Percentiles rank a stretch among this genome's conserved stretches.
phyloP scores from a whole-genome alignment of 2,888 invertebrate species.

The Hoplodrina blanda region DNA sequence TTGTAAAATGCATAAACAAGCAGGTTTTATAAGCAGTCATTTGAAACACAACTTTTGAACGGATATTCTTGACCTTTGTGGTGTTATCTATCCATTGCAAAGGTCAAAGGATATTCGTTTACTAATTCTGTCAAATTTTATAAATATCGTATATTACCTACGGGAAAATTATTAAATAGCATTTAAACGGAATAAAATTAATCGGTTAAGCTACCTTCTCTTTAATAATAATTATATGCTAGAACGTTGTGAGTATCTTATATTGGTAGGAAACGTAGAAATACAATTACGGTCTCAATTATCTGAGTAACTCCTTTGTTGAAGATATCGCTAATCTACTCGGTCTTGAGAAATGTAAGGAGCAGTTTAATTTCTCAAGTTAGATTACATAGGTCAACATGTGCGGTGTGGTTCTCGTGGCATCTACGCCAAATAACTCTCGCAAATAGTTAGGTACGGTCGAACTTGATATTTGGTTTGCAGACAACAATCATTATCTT shows the following conservation, averaged over 20 bases:
- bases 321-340: conserved; percentile 14
- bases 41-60: conserved; percentile 9
- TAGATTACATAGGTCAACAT: conserved; percentile 62
- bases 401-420: conserved; percentile 28
- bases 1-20: conserved; percentile 7
- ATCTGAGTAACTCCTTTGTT: conserved; percentile 23
- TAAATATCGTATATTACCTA: not conserved
- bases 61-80: conserved; percentile 30
- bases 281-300: conserved; percentile 25
- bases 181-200: not conserved
- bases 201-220: too few species aligned
- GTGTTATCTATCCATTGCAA: not conserved
- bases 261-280: not conserved
- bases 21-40: conserved; percentile 4
- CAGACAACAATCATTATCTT: too few species aligned
- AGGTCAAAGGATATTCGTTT: not conserved
- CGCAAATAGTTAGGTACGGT: conserved; percentile 36
- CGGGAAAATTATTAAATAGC: not conserved
- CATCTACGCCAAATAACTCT: conserved; percentile 46
- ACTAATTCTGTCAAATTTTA: not conserved
- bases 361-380: conserved; percentile 57
- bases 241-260: too few species aligned
- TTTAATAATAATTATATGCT: too few species aligned
- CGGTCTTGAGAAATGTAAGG: conserved; percentile 22
- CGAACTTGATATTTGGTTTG: too few species aligned